Conservation (phyloP, 2,797 vertebrate species). For the Falco peregrinus region DNA sequence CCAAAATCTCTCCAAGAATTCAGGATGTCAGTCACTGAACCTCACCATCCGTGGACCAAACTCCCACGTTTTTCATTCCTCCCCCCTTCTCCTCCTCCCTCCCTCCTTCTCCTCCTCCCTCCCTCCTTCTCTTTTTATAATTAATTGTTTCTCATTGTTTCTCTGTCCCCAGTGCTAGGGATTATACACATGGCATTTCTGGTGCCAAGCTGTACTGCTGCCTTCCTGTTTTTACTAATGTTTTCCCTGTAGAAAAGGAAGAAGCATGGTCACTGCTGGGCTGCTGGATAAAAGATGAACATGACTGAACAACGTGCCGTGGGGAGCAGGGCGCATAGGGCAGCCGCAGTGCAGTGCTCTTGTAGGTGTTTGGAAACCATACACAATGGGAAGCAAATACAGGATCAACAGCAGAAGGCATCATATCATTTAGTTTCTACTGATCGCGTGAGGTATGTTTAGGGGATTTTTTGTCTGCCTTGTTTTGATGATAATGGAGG, state of each 20-base stretch:
- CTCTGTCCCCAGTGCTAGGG: background rate
- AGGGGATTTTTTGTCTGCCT: background rate
- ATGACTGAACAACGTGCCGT: rapidly evolving
- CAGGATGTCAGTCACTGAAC: background rate
- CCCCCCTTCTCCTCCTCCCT: no score
- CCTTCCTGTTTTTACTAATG: background rate
- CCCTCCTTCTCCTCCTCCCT: no score
- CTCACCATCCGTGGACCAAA: constrained; percentile 1
- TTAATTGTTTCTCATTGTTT: background rate
- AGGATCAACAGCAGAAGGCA: background rate
- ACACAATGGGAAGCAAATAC: background rate
- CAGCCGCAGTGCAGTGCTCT: background rate
- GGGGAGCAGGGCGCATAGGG: background rate
- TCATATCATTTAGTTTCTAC: background rate
- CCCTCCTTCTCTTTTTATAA: background rate
- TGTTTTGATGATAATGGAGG: background rate
- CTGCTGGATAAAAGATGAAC: background rate
- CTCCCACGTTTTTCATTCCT: background rate
- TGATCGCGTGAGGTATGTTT: background rate
- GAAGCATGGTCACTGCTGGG: background rate
- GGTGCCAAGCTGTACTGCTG: background rate
- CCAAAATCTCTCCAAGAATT: background rate
- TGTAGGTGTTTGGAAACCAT: rapidly evolving
- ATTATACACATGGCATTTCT: background rate
- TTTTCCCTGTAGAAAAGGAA: background rate